Percentiles rank a stretch among this genome's conserved stretches.
phyloP scores from a whole-genome alignment of 2,797 vertebrate species.

The Myioborus miniatus region DNA sequence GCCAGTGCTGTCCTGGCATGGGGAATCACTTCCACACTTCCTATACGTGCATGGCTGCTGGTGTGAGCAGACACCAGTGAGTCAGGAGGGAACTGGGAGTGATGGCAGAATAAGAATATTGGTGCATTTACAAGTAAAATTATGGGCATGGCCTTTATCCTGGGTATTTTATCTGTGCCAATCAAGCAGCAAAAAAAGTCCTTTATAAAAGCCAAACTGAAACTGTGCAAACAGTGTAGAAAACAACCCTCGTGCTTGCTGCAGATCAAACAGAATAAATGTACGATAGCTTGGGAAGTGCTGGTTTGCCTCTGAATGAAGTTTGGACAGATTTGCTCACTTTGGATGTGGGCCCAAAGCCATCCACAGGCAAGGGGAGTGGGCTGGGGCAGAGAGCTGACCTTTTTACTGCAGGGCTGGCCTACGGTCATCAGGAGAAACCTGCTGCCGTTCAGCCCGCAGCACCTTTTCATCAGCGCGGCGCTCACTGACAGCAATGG shows the following conservation, averaged over 20 bases:
- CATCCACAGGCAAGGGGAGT: neutral
- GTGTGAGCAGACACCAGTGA: neutral
- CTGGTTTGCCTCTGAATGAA: neutral
- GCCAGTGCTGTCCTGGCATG: neutral
- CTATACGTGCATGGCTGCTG: fast-evolving
- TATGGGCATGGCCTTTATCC: neutral
- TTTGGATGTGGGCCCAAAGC: neutral
- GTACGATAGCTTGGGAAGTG: neutral
- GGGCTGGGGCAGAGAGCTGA: neutral
- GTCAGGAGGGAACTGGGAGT: neutral
- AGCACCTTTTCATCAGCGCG: fast-evolving
- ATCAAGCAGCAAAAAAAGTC: neutral
- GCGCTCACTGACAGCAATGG: neutral
- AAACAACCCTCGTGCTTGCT: fast-evolving
- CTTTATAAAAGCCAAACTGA: neutral
- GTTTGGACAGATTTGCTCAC: neutral
- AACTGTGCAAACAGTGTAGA: neutral
- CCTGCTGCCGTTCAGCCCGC: neutral
- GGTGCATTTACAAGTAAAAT: neutral
- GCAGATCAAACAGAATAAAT: neutral
- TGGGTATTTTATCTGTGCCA: neutral
- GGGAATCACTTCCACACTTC: neutral
- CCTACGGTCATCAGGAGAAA: neutral
- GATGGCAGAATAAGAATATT: neutral
- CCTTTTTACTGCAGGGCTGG: neutral